Evolutionary conservation across 2,888 invertebrate genomes (phyloP), one percentile per base, ranked within the genome.

Genomic region (Proisotoma minuta): DNA sequence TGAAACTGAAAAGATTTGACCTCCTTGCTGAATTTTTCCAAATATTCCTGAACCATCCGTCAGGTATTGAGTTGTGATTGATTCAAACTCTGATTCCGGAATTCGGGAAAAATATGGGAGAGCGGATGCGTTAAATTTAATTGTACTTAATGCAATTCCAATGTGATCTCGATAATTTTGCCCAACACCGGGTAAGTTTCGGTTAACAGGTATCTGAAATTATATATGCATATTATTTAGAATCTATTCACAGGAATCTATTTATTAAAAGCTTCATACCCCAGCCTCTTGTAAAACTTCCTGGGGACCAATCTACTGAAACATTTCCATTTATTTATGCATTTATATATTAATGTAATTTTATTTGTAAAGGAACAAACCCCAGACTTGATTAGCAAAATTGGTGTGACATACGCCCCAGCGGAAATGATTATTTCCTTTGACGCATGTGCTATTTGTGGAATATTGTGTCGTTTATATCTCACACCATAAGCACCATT

Each of bases 401-500:
- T 10, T 10, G 34, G 34, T 10, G 34, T 10, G 15, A 10, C 15
- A 34, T 10, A 10, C 15, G 34, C 34, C 15, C 34, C 34, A 8
- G 34, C 34, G 34, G 8, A 10, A 15, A 34, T 8, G 34, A 34
- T 34, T 10, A 34, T 15, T 34, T 34, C 34, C 34, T 34, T 34
- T 15, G 34, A 34, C 15, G 34, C 34, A 15, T 34, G 34, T 8
- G 62, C 64, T 10, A 56, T 39, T 28, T 60, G 57, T 8, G 68
- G 62, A 12, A 64, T 43, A 2, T 65, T 66, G 29, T 67, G 68
- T 29, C 67, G 50, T 15, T 60, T 51, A 47, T 57, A 70, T 15
- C 57, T 57, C 4, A 70, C 63, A 1, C 70, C 70, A 47, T 62
- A 54, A 1, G 70, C 70, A 34, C 34, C 8, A 15, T 34, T 34